Percentiles rank a stretch among this genome's conserved stretches.
Evolutionary conservation across 2,888 invertebrate species (phyloP).

Genomic region (Rhagonycha lutea): DNA sequence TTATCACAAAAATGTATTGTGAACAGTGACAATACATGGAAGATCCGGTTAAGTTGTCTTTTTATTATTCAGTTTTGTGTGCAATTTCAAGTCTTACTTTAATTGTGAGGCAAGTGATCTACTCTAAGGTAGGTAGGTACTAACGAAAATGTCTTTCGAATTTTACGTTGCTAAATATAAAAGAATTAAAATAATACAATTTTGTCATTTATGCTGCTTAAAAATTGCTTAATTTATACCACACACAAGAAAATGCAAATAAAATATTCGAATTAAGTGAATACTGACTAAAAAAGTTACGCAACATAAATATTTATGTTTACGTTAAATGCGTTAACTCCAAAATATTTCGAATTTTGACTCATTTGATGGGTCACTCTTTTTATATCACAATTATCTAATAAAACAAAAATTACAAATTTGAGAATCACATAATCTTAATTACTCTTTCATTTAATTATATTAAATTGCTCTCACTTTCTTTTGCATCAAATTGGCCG

Average conservation of each 20-base stretch:
- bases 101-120: not conserved
- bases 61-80: not conserved
- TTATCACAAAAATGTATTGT: not conserved
- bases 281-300: not conserved
- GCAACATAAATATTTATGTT: not conserved
- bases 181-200: not conserved
- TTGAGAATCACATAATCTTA: conserved; percentile 3
- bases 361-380: not conserved
- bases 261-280: not conserved
- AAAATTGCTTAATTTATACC: not conserved
- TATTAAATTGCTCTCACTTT: conserved; percentile 53
- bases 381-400: conserved; percentile 2
- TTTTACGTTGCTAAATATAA: not conserved
- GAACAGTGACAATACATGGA: not conserved
- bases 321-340: not conserved
- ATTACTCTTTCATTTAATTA: not conserved
- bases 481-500: conserved; percentile 50
- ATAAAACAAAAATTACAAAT: not conserved
- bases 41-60: not conserved
- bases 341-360: not conserved
- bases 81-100: not conserved
- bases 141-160: not conserved
- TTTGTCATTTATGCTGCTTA: not conserved
- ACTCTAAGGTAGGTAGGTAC: not conserved
- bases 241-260: not conserved